A percentile compares a stretch with the other conserved stretches of the same genome.
Conservation (phyloP, 2,888 invertebrate genomes). For the Drosophila helvetica region DNA sequence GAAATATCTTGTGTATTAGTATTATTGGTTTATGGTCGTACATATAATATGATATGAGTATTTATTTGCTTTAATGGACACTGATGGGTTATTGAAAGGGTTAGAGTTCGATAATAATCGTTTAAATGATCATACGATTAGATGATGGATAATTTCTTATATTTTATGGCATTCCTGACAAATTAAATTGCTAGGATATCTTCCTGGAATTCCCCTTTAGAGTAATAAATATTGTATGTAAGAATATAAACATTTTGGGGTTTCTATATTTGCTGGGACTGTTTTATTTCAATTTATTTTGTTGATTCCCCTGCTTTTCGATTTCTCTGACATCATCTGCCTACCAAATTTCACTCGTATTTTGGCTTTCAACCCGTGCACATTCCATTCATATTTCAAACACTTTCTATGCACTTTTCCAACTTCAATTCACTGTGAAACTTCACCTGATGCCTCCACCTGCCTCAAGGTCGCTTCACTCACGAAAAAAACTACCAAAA, state of each 20-base stretch:
- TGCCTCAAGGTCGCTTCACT: not conserved
- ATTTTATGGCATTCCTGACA: not conserved
- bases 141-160: slow-evolving; percentile 2
- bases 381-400: not conserved
- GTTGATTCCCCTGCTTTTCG: too few relatives aligned
- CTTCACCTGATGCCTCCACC: not conserved
- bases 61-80: slow-evolving; percentile 11
- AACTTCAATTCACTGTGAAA: not conserved
- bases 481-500: not conserved
- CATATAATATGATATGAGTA: not conserved
- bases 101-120: not conserved
- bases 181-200: not conserved
- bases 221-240: too few relatives aligned
- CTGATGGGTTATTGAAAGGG: not conserved
- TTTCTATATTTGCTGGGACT: too few relatives aligned
- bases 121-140: slow-evolving; percentile 2
- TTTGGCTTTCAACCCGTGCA: too few relatives aligned
- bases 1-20: slow-evolving; percentile 28
- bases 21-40: slow-evolving; percentile 35
- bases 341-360: too few relatives aligned
- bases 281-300: too few relatives aligned
- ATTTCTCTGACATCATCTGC: too few relatives aligned
- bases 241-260: too few relatives aligned
- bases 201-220: not conserved
- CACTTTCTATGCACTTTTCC: not conserved